phyloP scores from a whole-genome alignment of 2,888 invertebrate species.

The Drosophila ustulata region DNA sequence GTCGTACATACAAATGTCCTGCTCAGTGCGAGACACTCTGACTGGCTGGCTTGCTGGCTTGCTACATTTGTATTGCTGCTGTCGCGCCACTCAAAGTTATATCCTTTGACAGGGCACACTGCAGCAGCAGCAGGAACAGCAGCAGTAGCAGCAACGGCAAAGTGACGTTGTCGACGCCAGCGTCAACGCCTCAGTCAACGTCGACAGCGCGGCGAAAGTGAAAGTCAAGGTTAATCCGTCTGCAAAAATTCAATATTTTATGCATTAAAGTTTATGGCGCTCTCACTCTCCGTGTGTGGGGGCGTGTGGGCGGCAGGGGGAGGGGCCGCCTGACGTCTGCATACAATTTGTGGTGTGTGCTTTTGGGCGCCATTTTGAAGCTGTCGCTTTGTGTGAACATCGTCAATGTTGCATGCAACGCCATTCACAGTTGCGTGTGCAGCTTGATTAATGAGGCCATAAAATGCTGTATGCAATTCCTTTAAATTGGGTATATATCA shows the following conservation, averaged over 20 bases:
- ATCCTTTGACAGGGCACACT: slow-evolving; percentile 82
- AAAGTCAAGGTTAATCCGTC: slow-evolving; percentile 85
- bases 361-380: slow-evolving; percentile 75
- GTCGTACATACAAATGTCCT: slow-evolving; percentile 80
- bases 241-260: slow-evolving; percentile 83
- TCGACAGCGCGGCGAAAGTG: slow-evolving; percentile 79
- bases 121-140: slow-evolving; percentile 45
- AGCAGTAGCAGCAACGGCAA: slow-evolving; percentile 53
- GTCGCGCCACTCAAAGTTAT: slow-evolving; percentile 78
- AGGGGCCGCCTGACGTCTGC: slow-evolving; percentile 36
- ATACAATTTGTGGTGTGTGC: slow-evolving; percentile 69
- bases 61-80: slow-evolving; percentile 78
- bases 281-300: slow-evolving; percentile 14
- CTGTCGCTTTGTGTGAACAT: slow-evolving; percentile 40
- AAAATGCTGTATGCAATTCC: slow-evolving; percentile 30
- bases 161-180: slow-evolving; percentile 28
- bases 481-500: slow-evolving; percentile 28
- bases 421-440: slow-evolving; percentile 44
- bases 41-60: slow-evolving; percentile 31
- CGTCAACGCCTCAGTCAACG: slow-evolving; percentile 24
- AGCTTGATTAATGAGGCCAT: slow-evolving; percentile 54
- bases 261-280: slow-evolving; percentile 82
- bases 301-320: not conserved
- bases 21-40: slow-evolving; percentile 51
- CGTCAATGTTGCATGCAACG: slow-evolving; percentile 55